A percentile compares a stretch with the other conserved stretches of the same genome.
Evolutionary conservation across 2,888 invertebrate species (phyloP).

Genomic region (Campoplex capitator): DNA sequence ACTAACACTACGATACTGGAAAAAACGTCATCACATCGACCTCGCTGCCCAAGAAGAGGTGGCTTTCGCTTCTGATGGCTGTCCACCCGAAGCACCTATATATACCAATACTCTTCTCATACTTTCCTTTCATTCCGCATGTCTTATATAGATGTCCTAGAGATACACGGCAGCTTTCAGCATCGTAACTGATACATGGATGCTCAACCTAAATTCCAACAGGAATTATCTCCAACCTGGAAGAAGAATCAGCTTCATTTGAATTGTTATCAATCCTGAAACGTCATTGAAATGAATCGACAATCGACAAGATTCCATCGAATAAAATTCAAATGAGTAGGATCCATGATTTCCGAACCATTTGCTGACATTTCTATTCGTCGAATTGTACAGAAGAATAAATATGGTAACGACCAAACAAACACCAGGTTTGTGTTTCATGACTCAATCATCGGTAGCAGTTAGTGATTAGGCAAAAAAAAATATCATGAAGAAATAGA

Average conservation of each 20-base stretch:
- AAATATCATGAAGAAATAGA: neutral
- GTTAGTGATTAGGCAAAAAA: neutral
- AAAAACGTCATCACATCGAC: slow-evolving; percentile 63
- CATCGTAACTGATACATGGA: slow-evolving; percentile 41
- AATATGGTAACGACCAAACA: neutral
- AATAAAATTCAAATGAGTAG: neutral
- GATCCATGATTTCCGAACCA: neutral
- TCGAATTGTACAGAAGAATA: neutral
- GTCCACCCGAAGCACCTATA: slow-evolving; percentile 53
- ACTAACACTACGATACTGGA: slow-evolving; percentile 9
- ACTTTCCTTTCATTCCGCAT: slow-evolving; percentile 78
- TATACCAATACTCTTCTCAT: slow-evolving; percentile 72
- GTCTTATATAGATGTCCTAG: slow-evolving; percentile 73
- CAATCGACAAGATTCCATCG: neutral
- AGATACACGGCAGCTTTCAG: slow-evolving; percentile 74
- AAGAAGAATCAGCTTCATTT: neutral
- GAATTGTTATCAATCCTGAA: neutral
- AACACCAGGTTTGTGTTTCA: neutral
- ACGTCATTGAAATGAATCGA: neutral
- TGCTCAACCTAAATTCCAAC: slow-evolving; percentile 31
- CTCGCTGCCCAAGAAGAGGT: slow-evolving; percentile 43
- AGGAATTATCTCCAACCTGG: neutral
- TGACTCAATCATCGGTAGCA: neutral
- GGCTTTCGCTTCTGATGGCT: slow-evolving; percentile 57
- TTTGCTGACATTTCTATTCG: neutral